Conservation (phyloP, 2,113 vertebrate species). For the Pangasianodon gigas region DNA sequence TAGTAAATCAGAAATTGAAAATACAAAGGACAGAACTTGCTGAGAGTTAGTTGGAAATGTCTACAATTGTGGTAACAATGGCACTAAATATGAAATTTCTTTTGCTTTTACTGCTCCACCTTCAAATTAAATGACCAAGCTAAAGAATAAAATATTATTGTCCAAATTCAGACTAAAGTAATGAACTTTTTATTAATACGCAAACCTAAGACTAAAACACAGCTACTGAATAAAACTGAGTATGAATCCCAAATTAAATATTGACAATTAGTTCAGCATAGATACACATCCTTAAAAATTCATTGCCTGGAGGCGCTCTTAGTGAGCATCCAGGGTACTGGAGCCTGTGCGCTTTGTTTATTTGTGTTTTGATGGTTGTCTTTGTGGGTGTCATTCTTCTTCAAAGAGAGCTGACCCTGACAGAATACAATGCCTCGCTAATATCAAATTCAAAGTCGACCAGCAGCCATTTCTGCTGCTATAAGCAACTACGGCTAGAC, state of each 20-base stretch:
- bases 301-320: neutral
- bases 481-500: slow-evolving; percentile 69
- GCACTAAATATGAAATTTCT: neutral
- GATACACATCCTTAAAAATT: neutral
- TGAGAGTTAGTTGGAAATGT: neutral
- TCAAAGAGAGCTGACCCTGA: slow-evolving; percentile 32
- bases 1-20: neutral
- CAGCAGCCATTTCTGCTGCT: slow-evolving; percentile 66
- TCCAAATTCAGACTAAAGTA: neutral
- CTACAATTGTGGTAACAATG: neutral
- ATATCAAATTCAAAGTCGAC: slow-evolving; percentile 55
- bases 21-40: neutral
- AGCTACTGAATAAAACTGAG: neutral
- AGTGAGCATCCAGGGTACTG: neutral
- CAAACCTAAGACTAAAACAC: neutral
- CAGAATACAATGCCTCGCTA: slow-evolving; percentile 40
- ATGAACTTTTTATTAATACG: neutral
- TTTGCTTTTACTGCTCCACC: neutral
- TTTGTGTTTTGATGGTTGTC: slow-evolving; percentile 26
- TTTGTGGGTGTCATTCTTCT: slow-evolving; percentile 30
- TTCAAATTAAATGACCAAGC: neutral
- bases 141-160: neutral
- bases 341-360: neutral
- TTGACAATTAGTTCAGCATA: neutral
- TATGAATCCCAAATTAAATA: neutral